Percentiles rank a stretch among this genome's conserved stretches.
These are phyloP conservation scores for Triops longicaudatus DNA, from an alignment of 1,140 invertebrate species.

Conservation along the genomic window DNA sequence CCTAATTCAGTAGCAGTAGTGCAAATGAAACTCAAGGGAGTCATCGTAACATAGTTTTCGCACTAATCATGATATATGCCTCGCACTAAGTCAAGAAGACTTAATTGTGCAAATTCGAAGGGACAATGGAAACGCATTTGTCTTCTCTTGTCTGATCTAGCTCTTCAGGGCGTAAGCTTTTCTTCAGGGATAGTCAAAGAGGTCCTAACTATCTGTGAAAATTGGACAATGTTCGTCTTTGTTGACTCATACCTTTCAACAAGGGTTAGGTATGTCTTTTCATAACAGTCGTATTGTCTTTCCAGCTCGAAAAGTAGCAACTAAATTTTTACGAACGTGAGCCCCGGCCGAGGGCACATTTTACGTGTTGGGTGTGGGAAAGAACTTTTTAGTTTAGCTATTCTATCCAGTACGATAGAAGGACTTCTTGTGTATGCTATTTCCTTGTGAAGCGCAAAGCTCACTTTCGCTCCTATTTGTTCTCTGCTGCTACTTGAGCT, in stretches of 20 bases:
- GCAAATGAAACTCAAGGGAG: too few relatives aligned
- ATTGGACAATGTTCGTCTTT: not conserved
- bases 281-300: not conserved
- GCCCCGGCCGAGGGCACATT: not conserved
- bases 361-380: not conserved
- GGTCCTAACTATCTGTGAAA: not conserved
- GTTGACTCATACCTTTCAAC: not conserved
- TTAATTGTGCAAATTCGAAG: too few relatives aligned
- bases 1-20: too few relatives aligned
- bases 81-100: too few relatives aligned
- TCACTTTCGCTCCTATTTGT: not conserved
- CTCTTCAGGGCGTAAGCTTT: too few relatives aligned
- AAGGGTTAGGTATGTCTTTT: not conserved
- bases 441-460: not conserved
- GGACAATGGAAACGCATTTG: too few relatives aligned
- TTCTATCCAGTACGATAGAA: not conserved
- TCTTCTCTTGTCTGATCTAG: too few relatives aligned
- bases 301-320: not conserved
- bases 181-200: too few relatives aligned
- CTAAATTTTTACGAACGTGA: not conserved
- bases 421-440: not conserved
- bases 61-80: too few relatives aligned
- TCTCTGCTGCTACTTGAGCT: not conserved
- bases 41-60: too few relatives aligned
- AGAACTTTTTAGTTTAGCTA: not conserved